Conservation (phyloP, 2,113 vertebrate species). For the Percopsis transmontana region DNA sequence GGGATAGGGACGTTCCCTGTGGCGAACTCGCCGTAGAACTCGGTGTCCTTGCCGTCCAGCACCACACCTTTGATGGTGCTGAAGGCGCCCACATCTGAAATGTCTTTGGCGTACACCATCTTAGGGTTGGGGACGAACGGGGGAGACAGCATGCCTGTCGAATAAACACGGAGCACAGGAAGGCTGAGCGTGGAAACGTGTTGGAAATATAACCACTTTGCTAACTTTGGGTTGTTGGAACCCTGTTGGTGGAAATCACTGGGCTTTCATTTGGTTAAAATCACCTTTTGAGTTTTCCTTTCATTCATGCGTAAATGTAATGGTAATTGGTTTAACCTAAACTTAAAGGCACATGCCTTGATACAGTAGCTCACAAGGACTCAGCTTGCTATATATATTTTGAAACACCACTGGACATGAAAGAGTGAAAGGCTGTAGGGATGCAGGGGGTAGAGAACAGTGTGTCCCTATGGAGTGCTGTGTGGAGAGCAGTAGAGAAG, state of each 20-base stretch:
- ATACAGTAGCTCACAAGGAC: no score
- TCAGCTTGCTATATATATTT: not conserved
- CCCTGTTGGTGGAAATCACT: not conserved
- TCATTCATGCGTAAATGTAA: no score
- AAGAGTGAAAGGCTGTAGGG: not conserved
- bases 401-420: not conserved
- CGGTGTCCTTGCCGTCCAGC: constrained; percentile 67
- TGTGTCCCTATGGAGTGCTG: no score
- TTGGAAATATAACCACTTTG: not conserved
- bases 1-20: constrained; percentile 77
- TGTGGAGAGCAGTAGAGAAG: no score
- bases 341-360: no score
- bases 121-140: constrained; percentile 77
- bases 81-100: constrained; percentile 77
- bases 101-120: constrained; percentile 78
- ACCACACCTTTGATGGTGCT: constrained; percentile 75
- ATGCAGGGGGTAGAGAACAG: no score
- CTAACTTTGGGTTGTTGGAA: not conserved
- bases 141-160: constrained; percentile 63
- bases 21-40: constrained; percentile 75
- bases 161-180: constrained; percentile 13
- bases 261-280: no score
- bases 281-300: no score
- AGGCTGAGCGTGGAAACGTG: not conserved
- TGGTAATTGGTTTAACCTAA: no score